Base-by-base conservation (phyloP, 2,797 vertebrate species). In the Danio jaintianensis region DNA sequence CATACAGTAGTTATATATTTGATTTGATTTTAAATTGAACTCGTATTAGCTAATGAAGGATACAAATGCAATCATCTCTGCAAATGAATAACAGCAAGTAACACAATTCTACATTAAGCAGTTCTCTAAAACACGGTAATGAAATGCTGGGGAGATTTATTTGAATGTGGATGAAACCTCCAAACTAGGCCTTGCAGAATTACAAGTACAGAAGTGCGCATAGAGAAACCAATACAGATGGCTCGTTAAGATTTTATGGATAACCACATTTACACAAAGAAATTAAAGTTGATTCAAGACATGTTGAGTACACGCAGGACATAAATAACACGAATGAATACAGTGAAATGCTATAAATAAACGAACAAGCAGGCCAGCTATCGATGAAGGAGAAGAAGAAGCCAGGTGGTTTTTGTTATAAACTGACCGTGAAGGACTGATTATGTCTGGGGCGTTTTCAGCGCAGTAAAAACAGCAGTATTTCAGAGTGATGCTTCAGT, bases 401-500 rank as follows among this genome's bases (percentile, higher is more conserved):
- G 82, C 83, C 80, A 86, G 75, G 77, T 53, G n/a, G 0, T 50
- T 83, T 78, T 70, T 52, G 82, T 75, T 76, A 84, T 53, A 85
- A 81, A 82, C 59, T 64, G 70, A 76, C 66, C 71, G 78, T 40
- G 40, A 7, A 48, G 69, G 42, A 81, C 56, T 64, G 64, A 78
- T 42, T 75, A 4, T 36, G 48, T n/a, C 10, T 50, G 5, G 69
- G 70, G 86, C 77, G 38, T 42, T 81, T 29, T 53, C 29, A 58
- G 43, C 59, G 16, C 82, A 85, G 85, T 71, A 82, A 73, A 80
- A 88, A 82, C 13, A 66, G 50, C 55, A 45, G 55, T 75, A 50
- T 80, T 84, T 88, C 56, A 82, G 45, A 77, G 45, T 61, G 66
- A 40, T 78, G 75, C 82, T 85, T 84, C 80, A 53, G 78, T 75